Evolutionary conservation across 1,140 invertebrate genomes (phyloP), one percentile per base, ranked within the genome.

Genomic region (Orussus abietinus): DNA sequence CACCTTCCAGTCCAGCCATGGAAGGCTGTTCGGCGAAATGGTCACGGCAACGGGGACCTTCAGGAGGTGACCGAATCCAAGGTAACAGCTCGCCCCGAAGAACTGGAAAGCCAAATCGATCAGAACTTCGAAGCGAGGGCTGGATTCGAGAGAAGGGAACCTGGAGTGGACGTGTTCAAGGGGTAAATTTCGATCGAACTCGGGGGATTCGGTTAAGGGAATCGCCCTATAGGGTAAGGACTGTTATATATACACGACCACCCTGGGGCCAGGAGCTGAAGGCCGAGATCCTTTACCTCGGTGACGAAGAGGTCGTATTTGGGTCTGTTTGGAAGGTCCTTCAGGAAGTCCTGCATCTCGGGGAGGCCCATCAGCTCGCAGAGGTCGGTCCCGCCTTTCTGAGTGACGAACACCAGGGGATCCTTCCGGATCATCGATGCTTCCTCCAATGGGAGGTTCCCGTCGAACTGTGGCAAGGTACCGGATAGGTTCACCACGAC

Each of bases 1-100:
- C 10, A 80, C 51, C 32, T 77, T 70, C 10, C 77, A 70, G 30
- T 77, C 75, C 0, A 80, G 55, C 81, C 80, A 84, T 6, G 67
- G 36, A 64, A 75, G 44, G 74, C 71, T 29, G 62, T 72, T 5
- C 61, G 75, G 75, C n/a, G 80, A 75, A 12, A 80, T 69, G 0
- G 83, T 46, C 0, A 70, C 77, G 4, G 83, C 66, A 10, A 80
- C 67, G 0, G 81, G 81, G 1, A 77, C 68, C 17, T 78, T 74
- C 32, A 81, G 75, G 41, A 72, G 72, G 44, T 71, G 69, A 0
- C 80, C 74, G 28, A 81, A 71, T 0, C 75, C 79, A 4, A 77
- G 41, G 37, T 72, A 77, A 46, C 77, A 80, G 2, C 65, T 47
- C 0, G 59, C n/a, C 0, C 38, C 15, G 28, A 67, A 69, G 1